These are phyloP conservation scores for Carduelis carduelis DNA, from an alignment of 2,797 vertebrate species.

Conservation along the genomic window DNA sequence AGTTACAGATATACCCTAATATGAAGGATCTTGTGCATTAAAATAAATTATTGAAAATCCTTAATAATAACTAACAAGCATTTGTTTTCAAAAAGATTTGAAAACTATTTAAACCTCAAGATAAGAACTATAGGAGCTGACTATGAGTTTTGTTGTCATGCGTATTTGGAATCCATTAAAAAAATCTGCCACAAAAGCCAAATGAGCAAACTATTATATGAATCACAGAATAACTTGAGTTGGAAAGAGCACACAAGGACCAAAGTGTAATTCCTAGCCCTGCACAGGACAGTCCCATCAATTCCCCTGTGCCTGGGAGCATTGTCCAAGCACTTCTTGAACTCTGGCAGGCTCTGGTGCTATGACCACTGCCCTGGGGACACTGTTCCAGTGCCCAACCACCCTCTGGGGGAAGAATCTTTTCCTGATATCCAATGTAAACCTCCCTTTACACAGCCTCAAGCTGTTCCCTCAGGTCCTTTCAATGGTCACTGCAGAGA, in stretches of 20 bases:
- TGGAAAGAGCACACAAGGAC: not conserved
- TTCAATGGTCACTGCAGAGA: not conserved
- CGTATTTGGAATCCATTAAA: not conserved
- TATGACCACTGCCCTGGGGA: no score
- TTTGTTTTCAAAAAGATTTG: not conserved
- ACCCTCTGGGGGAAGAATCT: not conserved
- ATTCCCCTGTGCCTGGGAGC: not conserved
- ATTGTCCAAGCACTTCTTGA: not conserved
- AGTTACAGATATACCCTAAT: not conserved
- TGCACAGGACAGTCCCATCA: not conserved
- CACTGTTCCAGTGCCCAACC: not conserved
- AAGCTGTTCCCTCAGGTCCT: not conserved
- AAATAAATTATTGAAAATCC: not conserved
- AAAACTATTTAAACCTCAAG: not conserved
- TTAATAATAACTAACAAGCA: not conserved
- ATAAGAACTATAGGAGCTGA: not conserved
- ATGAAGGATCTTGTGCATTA: not conserved
- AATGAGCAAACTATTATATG: not conserved
- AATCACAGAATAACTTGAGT: not conserved
- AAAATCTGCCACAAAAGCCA: not conserved
- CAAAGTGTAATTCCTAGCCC: not conserved
- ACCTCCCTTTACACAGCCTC: not conserved
- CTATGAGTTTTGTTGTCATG: not conserved
- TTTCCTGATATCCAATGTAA: not conserved
- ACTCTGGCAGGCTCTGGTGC: not conserved